Evolutionary conservation across 2,888 invertebrate genomes (phyloP).

Genomic region (Hypsopygia costalis): DNA sequence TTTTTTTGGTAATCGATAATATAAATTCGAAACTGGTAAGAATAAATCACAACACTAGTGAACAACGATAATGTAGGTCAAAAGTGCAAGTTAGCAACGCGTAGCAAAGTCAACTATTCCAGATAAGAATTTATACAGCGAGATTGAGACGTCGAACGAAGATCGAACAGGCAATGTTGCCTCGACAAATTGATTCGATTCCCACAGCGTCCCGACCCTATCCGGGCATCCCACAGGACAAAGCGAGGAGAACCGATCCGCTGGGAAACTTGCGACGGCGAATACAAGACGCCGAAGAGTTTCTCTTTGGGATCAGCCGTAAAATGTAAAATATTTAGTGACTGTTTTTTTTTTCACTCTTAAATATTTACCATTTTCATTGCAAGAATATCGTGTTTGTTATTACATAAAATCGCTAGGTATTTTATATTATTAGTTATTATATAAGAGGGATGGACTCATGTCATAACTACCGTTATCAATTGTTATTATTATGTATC

Average conservation of each 20-base stretch:
- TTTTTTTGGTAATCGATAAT: too few relatives aligned
- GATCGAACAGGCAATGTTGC: slow-evolving; percentile 48
- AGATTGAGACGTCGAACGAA: slow-evolving; percentile 42
- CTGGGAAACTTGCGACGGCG: slow-evolving; percentile 18
- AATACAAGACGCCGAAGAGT: slow-evolving; percentile 23
- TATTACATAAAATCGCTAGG: too few relatives aligned
- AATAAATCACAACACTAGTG: slow-evolving; percentile 5
- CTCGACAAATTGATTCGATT: slow-evolving; percentile 69
- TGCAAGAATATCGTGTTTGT: too few relatives aligned
- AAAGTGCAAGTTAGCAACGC: slow-evolving; percentile 25
- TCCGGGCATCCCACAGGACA: slow-evolving; percentile 33
- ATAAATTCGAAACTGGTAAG: too few relatives aligned
- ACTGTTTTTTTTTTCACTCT: slow-evolving; percentile 10
- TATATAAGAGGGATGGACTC: too few relatives aligned
- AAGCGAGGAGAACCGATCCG: slow-evolving; percentile 16
- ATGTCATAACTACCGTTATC: too few relatives aligned
- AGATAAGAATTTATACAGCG: slow-evolving; percentile 19
- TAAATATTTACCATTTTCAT: too few relatives aligned
- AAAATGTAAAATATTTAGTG: slow-evolving; percentile 36
- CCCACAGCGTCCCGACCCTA: slow-evolving; percentile 46
- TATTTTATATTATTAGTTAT: too few relatives aligned
- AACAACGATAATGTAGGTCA: slow-evolving; percentile 33
- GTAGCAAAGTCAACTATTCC: slow-evolving; percentile 3
- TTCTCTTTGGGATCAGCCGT: slow-evolving; percentile 28
- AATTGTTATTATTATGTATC: too few relatives aligned